Base-by-base conservation (phyloP, 2,888 invertebrate genomes). In the Aplocera efformata region DNA sequence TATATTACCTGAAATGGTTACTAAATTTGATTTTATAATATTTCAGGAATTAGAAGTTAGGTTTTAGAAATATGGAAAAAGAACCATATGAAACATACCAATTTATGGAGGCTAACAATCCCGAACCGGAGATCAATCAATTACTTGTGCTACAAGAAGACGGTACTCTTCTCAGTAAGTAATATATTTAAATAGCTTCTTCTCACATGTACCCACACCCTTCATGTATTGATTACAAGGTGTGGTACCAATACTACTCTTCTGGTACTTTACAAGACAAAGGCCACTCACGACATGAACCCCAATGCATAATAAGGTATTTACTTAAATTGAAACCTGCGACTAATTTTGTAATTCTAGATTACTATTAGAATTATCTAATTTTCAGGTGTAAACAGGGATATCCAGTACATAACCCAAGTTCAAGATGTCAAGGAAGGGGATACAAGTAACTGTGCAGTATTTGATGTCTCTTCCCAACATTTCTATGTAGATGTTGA, bases 101-200 rank as follows among this genome's bases (percentile, higher is more conserved):
- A 48, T 85, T 72, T 48, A 49, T 82, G 11, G 63, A 75, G 10
- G 46, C 52, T 0, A 67, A 56, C 48, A 60, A 47, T 37, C 37
- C 49, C 20, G 72, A 70, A 44, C 37, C 60, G 23, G 69, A 69
- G 32, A 42, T 72, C 1, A 70, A 76, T 20, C 80, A 82, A 40
- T 74, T 78, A 52, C 75, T 78, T 48, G 77, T 88, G 7, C 73
- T 88, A 26, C 76, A 84, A 57, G 78, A 83, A 41, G 76, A 84
- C 65, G 80, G 78, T 7, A 75, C 79, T 24, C 72, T 79, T 55
- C 53, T 84, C 8, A 59, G 80, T 76, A 60, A 70, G 77, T 62
- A 29, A 10, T 33, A 23, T 24, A 11, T 34, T 23, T 40, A n/a
- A n/a, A n/a, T n/a, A n/a, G n/a, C n/a, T n/a, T n/a, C n/a, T n/a